Evolutionary conservation across 2,797 vertebrate species (phyloP).

Genomic region (Pseudochromis fuscus): DNA sequence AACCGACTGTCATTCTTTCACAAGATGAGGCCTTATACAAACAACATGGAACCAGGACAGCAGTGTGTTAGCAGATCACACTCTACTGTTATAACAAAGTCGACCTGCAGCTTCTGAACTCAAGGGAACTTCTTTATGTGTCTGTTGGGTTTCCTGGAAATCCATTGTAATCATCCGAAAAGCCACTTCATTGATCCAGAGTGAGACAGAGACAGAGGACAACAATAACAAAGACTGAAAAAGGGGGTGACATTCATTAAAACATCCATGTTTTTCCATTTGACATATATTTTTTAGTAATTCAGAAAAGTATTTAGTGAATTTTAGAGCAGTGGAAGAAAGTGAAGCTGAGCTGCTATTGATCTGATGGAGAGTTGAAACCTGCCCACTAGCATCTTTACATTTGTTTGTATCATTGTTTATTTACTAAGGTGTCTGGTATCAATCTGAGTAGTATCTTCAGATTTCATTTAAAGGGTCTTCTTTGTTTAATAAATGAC

Average conservation of each 20-base stretch:
- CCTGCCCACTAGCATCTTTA: neutral
- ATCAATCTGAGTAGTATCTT: neutral
- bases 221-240: constrained; percentile 4
- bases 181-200: constrained; percentile 53
- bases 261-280: neutral
- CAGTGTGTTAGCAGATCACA: neutral
- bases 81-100: constrained; percentile 2
- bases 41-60: neutral
- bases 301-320: neutral
- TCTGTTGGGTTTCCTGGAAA: constrained; percentile 15
- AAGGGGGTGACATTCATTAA: no score
- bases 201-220: neutral
- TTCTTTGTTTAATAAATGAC: neutral
- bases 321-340: neutral
- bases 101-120: constrained; percentile 1
- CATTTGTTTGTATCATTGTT: neutral
- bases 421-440: neutral
- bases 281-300: neutral
- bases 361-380: constrained; percentile 16
- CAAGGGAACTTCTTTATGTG: constrained; percentile 15
- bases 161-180: constrained; percentile 48
- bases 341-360: neutral
- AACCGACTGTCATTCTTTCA: neutral
- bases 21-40: neutral
- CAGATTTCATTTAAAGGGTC: neutral